Conservation (phyloP, 35 echinoderm and acorn worm genomes). For the Amphiura filiformis region DNA sequence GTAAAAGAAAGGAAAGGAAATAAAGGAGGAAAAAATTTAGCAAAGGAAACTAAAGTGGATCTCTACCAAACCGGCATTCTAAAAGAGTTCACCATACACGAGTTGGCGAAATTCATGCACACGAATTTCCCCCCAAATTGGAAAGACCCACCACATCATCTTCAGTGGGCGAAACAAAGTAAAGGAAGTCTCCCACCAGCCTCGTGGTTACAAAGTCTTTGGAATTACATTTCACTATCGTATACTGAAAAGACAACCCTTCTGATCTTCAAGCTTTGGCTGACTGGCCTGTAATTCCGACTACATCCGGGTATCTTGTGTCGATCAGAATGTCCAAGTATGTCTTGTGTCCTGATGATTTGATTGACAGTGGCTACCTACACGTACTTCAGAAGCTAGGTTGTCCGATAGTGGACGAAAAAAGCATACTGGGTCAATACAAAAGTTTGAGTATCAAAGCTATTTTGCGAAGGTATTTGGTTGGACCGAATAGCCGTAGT, state of each 20-base stretch:
- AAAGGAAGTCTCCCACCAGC: not conserved
- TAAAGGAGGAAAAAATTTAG: not conserved
- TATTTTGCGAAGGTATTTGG: conserved; percentile 4
- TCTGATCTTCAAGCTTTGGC: not conserved
- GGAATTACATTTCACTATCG: conserved; percentile 4
- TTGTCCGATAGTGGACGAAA: not conserved
- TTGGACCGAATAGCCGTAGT: not conserved
- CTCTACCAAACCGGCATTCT: not conserved
- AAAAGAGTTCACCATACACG: conserved; percentile 10
- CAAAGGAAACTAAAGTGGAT: not conserved
- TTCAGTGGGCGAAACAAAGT: conserved; percentile 2
- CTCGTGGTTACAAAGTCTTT: not conserved
- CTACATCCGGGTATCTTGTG: not conserved
- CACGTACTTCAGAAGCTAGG: not conserved
- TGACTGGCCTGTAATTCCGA: conserved; percentile 19
- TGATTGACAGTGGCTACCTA: not conserved
- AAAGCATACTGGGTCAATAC: not conserved
- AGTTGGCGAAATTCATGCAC: not conserved
- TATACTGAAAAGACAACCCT: not conserved
- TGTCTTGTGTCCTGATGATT: not conserved
- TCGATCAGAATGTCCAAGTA: conserved; percentile 3
- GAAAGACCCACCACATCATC: not conserved
- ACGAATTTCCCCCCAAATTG: not conserved
- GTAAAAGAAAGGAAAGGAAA: no score
- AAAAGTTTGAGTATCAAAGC: no score